Evolutionary conservation across 2,113 vertebrate species (phyloP).

Genomic region (Solea senegalensis): DNA sequence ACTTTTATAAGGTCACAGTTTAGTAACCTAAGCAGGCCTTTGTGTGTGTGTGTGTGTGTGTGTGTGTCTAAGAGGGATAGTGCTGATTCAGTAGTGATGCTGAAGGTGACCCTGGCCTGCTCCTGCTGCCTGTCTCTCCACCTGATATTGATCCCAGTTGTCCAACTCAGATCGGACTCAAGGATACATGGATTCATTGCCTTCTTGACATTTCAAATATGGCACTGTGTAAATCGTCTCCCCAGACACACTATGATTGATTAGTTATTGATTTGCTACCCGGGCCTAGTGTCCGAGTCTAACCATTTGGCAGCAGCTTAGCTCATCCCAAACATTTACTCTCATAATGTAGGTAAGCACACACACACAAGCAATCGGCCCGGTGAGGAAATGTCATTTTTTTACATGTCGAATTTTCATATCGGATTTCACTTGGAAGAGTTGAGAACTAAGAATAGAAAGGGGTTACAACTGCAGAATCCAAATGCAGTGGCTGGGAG

Average conservation of each 20-base stretch:
- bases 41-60: slow-evolving; percentile 28
- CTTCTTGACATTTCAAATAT: slow-evolving; percentile 77
- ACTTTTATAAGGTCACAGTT: slow-evolving; percentile 76
- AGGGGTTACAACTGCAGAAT: slow-evolving; percentile 68
- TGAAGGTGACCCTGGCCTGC: slow-evolving; percentile 83
- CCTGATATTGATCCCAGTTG: slow-evolving; percentile 80
- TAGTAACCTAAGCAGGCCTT: slow-evolving; percentile 76
- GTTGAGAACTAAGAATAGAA: slow-evolving; percentile 71
- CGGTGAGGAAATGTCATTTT: slow-evolving; percentile 4
- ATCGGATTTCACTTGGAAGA: slow-evolving; percentile 49
- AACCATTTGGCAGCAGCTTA: slow-evolving; percentile 49
- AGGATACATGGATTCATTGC: slow-evolving; percentile 72
- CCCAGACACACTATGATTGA: slow-evolving; percentile 56
- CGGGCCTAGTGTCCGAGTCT: slow-evolving; percentile 23
- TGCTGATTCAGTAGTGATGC: slow-evolving; percentile 83
- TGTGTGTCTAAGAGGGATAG: slow-evolving; percentile 60
- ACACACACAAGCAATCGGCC: background rate
- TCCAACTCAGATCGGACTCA: slow-evolving; percentile 73
- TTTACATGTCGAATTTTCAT: slow-evolving; percentile 47
- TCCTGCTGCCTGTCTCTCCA: slow-evolving; percentile 73
- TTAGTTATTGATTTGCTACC: slow-evolving; percentile 68
- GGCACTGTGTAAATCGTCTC: slow-evolving; percentile 56
- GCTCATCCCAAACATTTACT: slow-evolving; percentile 31
- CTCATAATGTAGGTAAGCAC: background rate
- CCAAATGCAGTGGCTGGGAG: slow-evolving; percentile 74